Percentiles rank a stretch among this genome's conserved stretches.
Conservation (phyloP, 2,888 invertebrate genomes). For the Drosophila kanekoi region DNA sequence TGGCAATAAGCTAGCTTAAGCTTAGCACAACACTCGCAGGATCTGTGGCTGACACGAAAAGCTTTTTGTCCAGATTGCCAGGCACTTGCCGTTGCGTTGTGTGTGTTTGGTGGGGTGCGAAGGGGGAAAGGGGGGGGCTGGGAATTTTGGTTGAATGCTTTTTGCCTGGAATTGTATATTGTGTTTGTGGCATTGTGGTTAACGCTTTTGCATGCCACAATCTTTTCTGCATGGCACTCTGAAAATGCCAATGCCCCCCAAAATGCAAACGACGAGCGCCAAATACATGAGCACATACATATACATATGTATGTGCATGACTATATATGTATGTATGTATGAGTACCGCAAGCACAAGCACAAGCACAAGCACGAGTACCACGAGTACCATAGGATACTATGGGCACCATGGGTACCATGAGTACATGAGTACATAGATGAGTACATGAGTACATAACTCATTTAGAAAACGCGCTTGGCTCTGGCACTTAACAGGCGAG, state of each 20-base stretch:
- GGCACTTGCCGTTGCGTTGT: slow-evolving; percentile 33
- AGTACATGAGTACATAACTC: slow-evolving; percentile 53
- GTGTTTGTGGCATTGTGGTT: slow-evolving; percentile 46
- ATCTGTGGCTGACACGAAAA: slow-evolving; percentile 63
- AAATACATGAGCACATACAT: slow-evolving; percentile 2
- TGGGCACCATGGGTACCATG: background rate
- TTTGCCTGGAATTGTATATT: slow-evolving; percentile 23
- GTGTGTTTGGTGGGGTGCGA: too few species aligned
- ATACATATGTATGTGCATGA: too few species aligned
- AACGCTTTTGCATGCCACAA: slow-evolving; percentile 52
- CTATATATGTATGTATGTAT: background rate
- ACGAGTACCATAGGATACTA: too few species aligned
- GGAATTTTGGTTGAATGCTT: slow-evolving; percentile 1
- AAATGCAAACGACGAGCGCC: slow-evolving; percentile 38
- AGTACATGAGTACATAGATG: slow-evolving; percentile 15
- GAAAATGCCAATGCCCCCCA: slow-evolving; percentile 58
- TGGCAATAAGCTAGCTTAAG: slow-evolving; percentile 62
- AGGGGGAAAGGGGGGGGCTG: background rate
- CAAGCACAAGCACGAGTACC: too few species aligned
- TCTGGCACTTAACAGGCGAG: slow-evolving; percentile 34
- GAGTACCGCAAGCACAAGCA: background rate
- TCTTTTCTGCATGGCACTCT: slow-evolving; percentile 37
- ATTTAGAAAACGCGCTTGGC: slow-evolving; percentile 52
- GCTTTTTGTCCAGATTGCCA: slow-evolving; percentile 63
- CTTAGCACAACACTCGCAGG: slow-evolving; percentile 53